Base-by-base conservation (phyloP, 2,113 vertebrate species). In the Galemys pyrenaicus region DNA sequence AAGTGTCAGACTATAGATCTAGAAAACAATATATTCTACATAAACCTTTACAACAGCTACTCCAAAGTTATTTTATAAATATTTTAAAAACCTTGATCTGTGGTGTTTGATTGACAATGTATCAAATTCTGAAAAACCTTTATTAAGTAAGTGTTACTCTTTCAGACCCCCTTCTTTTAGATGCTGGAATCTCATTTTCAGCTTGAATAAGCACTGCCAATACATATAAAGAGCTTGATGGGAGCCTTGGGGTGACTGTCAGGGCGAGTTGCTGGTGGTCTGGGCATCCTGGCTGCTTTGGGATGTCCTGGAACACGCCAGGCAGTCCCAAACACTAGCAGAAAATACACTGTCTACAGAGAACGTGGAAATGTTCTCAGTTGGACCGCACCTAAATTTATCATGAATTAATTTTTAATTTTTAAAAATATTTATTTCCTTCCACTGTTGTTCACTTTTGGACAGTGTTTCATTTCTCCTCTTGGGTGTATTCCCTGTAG, bases 11-110 rank as follows among this genome's bases (percentile, higher is more conserved):
- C n/a, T 0, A 2, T 71, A n/a, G 44, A 19, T 39, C 20, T 35
- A 62, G 44, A 58, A 71, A 58, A 68, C 9, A 87, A 68, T 26
- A 78, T 64, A 15, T 62, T 77, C n/a, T 81, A 68, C 30, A 19
- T 32, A 54, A 39, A 20, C 20, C 64, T 56, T 73, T 86, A 73
- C 6, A 35, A 41, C 77, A 85, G 56, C 15, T 58, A 56, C n/a
- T 81, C 30, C 32, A 24, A 77, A 93, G 28, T 41, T 49, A 12
- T 84, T 95, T 93, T 64, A 51, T 46, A 95, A 88, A 86, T 32
- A 62, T 64, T 89, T 20, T 58, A 80, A 75, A 37, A 58, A 39
- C 46, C 51, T 80, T 3, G 1, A 20, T 67, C 58, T 15, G 62
- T 37, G 22, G 22, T 67, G 28, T 91, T 91, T 91, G 95, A 56